Conservation (phyloP, 2,797 vertebrate species). For the Lycodopsis pacificus region DNA sequence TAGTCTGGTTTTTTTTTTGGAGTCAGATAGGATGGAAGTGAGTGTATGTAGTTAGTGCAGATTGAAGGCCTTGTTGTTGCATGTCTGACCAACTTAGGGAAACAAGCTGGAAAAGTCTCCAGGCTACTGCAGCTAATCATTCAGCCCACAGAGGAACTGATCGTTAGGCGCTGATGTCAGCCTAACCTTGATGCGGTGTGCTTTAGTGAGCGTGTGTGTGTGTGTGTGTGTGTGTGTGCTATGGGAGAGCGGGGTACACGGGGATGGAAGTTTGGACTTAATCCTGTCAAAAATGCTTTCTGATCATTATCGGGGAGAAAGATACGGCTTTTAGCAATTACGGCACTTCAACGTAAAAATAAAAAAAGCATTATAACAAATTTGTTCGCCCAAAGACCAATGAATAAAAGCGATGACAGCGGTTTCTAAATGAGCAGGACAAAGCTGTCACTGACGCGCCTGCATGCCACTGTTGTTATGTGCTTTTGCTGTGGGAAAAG, state of each 20-base stretch:
- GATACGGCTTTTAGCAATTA: background rate
- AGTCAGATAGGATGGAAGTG: slow-evolving; percentile 24
- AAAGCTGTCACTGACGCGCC: slow-evolving; percentile 12
- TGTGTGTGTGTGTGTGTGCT: background rate
- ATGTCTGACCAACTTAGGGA: slow-evolving; percentile 82
- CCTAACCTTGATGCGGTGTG: slow-evolving; percentile 76
- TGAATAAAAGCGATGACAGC: background rate
- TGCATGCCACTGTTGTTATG: slow-evolving; percentile 25
- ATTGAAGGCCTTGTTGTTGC: slow-evolving; percentile 72
- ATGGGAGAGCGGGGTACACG: background rate
- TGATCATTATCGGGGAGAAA: slow-evolving; percentile 28
- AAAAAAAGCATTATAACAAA: background rate
- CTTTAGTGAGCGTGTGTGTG: slow-evolving; percentile 36
- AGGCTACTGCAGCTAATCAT: slow-evolving; percentile 82
- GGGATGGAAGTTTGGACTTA: slow-evolving; percentile 31
- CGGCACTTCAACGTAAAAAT: slow-evolving; percentile 2
- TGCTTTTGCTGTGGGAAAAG: slow-evolving; percentile 19
- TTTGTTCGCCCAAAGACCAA: background rate
- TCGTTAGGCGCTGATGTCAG: slow-evolving; percentile 82
- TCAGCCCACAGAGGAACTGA: slow-evolving; percentile 78
- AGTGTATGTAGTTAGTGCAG: slow-evolving; percentile 55
- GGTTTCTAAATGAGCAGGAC: slow-evolving; percentile 24
- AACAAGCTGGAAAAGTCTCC: slow-evolving; percentile 83
- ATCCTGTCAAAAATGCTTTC: slow-evolving; percentile 23
- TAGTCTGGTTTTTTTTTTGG: background rate